Percentiles rank a stretch among this genome's conserved stretches.
These are phyloP conservation scores for Anolis sagrei DNA, from an alignment of 2,113 vertebrate species.

Conservation along the genomic window DNA sequence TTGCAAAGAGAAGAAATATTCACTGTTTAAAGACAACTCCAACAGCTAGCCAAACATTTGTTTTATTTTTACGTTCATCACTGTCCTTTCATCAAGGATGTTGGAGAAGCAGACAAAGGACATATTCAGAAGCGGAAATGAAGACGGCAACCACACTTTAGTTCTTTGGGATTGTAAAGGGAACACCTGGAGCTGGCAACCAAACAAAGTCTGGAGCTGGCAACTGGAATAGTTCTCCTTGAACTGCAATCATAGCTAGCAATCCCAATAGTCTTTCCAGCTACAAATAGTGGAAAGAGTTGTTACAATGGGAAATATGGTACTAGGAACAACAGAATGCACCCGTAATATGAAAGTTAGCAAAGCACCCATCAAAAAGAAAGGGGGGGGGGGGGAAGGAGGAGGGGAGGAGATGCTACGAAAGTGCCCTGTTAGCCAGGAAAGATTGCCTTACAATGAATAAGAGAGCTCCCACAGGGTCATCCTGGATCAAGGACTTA, in stretches of 20 bases:
- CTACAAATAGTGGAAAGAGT: not conserved
- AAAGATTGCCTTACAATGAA: constrained; percentile 35
- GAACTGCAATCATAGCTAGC: not conserved
- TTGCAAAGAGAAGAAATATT: not conserved
- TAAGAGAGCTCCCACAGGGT: constrained; percentile 24
- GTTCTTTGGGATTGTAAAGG: not conserved
- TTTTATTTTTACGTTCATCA: not conserved
- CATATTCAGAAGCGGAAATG: not conserved
- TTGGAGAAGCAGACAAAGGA: not conserved
- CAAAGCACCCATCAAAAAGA: constrained; percentile 9
- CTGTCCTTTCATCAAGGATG: not conserved
- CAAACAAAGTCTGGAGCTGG: not conserved
- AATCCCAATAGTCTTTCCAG: not conserved
- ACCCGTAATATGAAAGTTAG: not conserved
- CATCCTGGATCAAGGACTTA: constrained; percentile 46
- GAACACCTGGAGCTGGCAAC: not conserved
- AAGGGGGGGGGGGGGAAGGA: not conserved
- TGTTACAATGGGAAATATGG: not conserved
- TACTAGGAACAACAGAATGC: not conserved
- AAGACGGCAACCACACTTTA: not conserved
- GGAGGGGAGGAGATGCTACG: not conserved
- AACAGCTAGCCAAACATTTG: not conserved
- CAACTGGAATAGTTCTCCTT: not conserved
- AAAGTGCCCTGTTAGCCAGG: constrained; percentile 13
- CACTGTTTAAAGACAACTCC: not conserved